Conservation (phyloP, 2,113 vertebrate genomes). For the Cebus imitator region DNA sequence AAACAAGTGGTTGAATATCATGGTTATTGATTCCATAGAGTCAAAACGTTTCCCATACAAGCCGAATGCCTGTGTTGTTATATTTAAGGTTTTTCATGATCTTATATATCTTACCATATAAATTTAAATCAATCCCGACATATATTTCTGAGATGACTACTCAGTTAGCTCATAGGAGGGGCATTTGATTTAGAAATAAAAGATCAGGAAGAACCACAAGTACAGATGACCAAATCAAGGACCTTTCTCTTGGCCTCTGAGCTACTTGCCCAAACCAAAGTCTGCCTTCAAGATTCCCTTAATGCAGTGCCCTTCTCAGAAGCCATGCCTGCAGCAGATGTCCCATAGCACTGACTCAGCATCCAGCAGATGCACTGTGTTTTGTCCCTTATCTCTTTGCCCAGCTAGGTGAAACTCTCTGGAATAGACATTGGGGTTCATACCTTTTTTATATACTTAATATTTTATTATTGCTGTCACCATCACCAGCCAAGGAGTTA, state of each 20-base stretch:
- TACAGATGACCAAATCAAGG: neutral
- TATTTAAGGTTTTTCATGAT: neutral
- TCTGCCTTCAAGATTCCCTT: neutral
- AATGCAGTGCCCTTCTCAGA: neutral
- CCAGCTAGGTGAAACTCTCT: neutral
- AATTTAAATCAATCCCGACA: neutral
- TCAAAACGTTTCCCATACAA: neutral
- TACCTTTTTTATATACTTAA: neutral
- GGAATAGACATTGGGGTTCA: neutral
- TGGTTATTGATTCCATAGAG: neutral
- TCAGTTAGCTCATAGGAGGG: neutral
- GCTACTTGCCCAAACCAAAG: neutral
- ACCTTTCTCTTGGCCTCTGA: neutral
- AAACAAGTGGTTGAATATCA: neutral
- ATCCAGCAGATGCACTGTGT: neutral
- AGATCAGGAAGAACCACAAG: neutral
- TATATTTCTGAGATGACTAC: neutral
- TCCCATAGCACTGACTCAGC: neutral
- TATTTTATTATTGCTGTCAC: neutral
- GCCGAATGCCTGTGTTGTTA: neutral
- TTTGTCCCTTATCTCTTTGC: neutral
- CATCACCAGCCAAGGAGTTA: neutral
- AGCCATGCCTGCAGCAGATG: fast-evolving
- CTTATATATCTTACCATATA: neutral
- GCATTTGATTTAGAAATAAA: neutral